phyloP scores from a whole-genome alignment of 2,888 invertebrate species.

The Cataglyphis livida region DNA sequence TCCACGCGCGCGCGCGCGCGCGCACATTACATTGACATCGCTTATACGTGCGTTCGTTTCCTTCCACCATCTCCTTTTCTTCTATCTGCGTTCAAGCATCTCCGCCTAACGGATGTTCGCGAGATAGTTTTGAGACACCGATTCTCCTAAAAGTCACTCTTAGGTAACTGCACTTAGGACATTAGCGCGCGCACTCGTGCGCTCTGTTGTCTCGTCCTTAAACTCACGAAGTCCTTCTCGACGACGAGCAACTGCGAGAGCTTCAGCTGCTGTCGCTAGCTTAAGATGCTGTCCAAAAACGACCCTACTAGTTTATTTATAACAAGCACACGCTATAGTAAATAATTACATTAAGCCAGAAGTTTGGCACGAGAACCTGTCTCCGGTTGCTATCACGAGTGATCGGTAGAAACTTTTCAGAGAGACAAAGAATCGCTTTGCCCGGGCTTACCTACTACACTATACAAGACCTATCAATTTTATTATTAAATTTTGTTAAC shows the following conservation, averaged over 20 bases:
- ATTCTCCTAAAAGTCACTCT: constrained; percentile 37
- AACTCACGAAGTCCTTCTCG: constrained; percentile 25
- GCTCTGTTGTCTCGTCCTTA: constrained; percentile 37
- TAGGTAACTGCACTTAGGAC: constrained; percentile 40
- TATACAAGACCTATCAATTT: background rate
- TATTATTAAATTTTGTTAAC: constrained; percentile 4
- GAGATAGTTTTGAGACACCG: constrained; percentile 37
- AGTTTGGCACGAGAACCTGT: background rate
- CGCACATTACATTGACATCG: background rate
- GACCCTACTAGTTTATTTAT: constrained; percentile 47
- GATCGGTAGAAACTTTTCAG: constrained; percentile 28
- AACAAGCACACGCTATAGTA: constrained; percentile 1
- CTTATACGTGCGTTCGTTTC: background rate
- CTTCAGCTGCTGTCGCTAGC: constrained; percentile 30
- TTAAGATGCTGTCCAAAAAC: constrained; percentile 44
- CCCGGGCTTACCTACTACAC: background rate
- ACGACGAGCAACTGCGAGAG: constrained; percentile 31
- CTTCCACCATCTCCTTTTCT: background rate
- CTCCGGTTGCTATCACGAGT: background rate
- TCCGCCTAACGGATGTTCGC: constrained; percentile 26
- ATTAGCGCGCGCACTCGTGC: constrained; percentile 25
- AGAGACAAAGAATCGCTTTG: background rate
- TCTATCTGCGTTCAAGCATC: background rate
- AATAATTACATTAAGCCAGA: constrained; percentile 27
- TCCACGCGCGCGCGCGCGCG: background rate